phyloP scores from a whole-genome alignment of 2,797 vertebrate genomes.

The Rhodeus uyekii region DNA sequence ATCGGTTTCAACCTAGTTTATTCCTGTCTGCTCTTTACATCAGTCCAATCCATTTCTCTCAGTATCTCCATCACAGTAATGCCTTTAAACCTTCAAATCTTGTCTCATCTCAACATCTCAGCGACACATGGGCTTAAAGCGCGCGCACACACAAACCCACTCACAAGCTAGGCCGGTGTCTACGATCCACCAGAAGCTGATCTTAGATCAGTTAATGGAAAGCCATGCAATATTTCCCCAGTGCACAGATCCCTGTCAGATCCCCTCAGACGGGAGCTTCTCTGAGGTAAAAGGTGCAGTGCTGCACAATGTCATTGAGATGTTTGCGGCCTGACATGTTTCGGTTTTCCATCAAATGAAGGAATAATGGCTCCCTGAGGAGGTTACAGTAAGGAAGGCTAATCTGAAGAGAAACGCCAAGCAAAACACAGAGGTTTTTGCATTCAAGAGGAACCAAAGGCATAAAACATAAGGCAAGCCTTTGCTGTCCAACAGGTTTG shows the following conservation, averaged over 20 bases:
- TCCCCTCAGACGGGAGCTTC: constrained; percentile 61
- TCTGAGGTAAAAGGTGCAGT: constrained; percentile 55
- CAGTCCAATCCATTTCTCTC: constrained; percentile 1
- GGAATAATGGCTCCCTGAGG: constrained; percentile 73
- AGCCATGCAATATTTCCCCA: constrained; percentile 45
- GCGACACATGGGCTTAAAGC: constrained; percentile 76
- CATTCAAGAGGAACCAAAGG: constrained; percentile 68
- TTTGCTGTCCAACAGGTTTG: constrained; percentile 68
- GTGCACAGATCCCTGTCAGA: constrained; percentile 58
- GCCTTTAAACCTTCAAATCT: constrained; percentile 52
- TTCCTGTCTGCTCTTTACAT: constrained; percentile 49
- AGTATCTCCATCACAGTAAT: background rate
- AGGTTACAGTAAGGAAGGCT: constrained; percentile 67
- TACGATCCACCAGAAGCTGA: constrained; percentile 49
- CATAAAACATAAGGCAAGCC: constrained; percentile 69
- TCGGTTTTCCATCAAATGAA: constrained; percentile 72
- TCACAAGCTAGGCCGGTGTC: constrained; percentile 74
- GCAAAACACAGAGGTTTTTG: constrained; percentile 73
- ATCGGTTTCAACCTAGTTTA: constrained; percentile 67
- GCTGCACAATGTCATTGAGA: constrained; percentile 63
- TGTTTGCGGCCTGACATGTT: constrained; percentile 69
- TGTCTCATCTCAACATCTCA: constrained; percentile 70
- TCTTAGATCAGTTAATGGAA: constrained; percentile 41
- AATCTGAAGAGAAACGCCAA: constrained; percentile 71
- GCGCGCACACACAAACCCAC: constrained; percentile 67